Evolutionary conservation across 2,797 vertebrate genomes (phyloP), one percentile per base, ranked within the genome.

Genomic region (Mus caroli): DNA sequence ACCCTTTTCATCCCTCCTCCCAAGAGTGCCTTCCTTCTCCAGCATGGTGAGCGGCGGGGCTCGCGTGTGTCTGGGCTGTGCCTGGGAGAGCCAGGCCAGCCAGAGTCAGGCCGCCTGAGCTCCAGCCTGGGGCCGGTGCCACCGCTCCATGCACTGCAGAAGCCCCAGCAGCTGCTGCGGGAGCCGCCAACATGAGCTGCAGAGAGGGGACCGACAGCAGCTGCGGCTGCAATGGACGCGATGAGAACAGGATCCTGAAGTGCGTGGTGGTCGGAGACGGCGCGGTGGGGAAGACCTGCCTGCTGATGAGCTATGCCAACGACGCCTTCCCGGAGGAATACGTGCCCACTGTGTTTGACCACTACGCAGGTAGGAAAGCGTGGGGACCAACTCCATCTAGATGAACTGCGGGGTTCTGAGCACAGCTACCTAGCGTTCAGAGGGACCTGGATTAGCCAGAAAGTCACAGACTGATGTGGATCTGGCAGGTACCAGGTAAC

Each of bases 281-380:
- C 0, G 99, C 99, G 0, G 99, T 99, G 20, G 99, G 99, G 54
- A 99, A 99, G 94, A 99, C 99, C 92, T 99, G 99, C 83, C 75
- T 99, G 98, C 98, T 99, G 93, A 99, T 99, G 99, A 99, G 99
- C 94, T 99, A 99, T 0, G 99, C 99, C 98, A 99, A 99, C 0
- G 99, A 99, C 0, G 99, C 99, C 94, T 99, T 99, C 97, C 99
- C 99, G 0, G 99, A 99, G 98, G 99, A 99, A 58, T 99, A 99
- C 0, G 98, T 99, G 37, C 99, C 99, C 84, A 99, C 99, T 0
- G 99, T 99, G 90, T 99, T 99, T 67, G 99, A 99, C 96, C 99
- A 99, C 97, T 99, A 99, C 6, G 99, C 99, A 98, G 98, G 99
- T 99, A 99, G 98, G 98, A 46, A 92, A 56, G 37, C 34, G 52